phyloP scores from a whole-genome alignment of 2,888 invertebrate species.

The Clivina fossor region DNA sequence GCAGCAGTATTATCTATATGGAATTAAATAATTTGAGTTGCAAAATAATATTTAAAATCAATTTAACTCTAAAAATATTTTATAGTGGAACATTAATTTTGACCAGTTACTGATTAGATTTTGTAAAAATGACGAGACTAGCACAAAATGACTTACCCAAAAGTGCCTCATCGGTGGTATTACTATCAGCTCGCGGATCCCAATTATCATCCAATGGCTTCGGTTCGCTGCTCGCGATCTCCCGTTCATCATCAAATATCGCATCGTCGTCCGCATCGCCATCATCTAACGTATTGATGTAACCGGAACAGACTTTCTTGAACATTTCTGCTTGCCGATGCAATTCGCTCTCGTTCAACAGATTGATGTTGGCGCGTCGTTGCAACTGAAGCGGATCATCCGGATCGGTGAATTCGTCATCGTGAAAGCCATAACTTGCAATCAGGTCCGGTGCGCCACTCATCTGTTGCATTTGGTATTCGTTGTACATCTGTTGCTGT shows the following conservation, averaged over 20 bases:
- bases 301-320: conserved; percentile 58
- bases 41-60: too few relatives aligned
- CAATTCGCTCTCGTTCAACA: conserved; percentile 55
- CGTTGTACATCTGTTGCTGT: conserved; percentile 59
- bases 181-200: conserved; percentile 56
- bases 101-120: too few relatives aligned
- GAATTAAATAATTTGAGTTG: too few relatives aligned
- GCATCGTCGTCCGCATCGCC: conserved; percentile 49
- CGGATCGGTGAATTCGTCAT: conserved; percentile 64
- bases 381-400: conserved; percentile 59
- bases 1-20: not conserved
- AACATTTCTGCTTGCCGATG: conserved; percentile 60
- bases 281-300: conserved; percentile 50
- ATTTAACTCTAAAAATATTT: too few relatives aligned
- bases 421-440: conserved; percentile 63
- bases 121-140: too few relatives aligned
- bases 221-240: conserved; percentile 44
- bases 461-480: conserved; percentile 65
- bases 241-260: conserved; percentile 36
- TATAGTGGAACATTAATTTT: too few relatives aligned
- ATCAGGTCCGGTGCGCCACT: conserved; percentile 62
- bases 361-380: conserved; percentile 53
- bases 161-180: conserved; percentile 56
- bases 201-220: conserved; percentile 46
- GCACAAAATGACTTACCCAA: too few relatives aligned